Conservation (phyloP, 1,140 invertebrate genomes). For the Hydropsyche tenuis region DNA sequence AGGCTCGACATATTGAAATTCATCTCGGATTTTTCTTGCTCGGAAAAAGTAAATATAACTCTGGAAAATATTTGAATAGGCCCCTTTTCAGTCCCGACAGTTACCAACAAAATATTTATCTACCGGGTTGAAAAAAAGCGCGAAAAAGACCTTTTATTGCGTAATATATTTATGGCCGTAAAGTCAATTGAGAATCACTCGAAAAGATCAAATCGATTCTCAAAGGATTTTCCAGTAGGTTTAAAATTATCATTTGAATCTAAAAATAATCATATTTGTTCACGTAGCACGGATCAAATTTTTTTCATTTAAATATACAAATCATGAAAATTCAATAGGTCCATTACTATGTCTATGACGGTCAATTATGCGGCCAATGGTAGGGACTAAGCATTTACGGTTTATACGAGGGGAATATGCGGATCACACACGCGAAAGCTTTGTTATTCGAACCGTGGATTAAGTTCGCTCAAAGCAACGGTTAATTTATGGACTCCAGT, state of each 20-base stretch:
- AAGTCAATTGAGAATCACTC: constrained; percentile 27
- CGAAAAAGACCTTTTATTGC: no score
- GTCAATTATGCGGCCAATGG: constrained; percentile 1
- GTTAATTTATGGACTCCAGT: not conserved
- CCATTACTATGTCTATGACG: no score
- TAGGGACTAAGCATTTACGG: not conserved
- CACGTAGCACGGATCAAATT: no score
- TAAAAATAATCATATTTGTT: no score
- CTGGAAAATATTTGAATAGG: constrained; percentile 37
- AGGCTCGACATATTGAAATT: not conserved
- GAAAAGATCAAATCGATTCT: no score
- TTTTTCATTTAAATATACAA: no score
- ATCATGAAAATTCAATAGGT: no score
- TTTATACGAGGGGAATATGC: not conserved
- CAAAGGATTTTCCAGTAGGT: no score
- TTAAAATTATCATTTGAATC: no score
- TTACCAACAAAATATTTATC: constrained; percentile 30
- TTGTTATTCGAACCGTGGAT: constrained; percentile 6
- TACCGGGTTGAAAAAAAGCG: not conserved
- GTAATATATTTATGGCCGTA: constrained; percentile 29
- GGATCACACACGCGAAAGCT: constrained; percentile 1
- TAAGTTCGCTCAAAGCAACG: not conserved
- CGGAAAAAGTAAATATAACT: constrained; percentile 6
- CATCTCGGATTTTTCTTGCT: constrained; percentile 4
- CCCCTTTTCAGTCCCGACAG: constrained; percentile 6